Conservation (phyloP, 2,888 invertebrate genomes). For the Eurytoma adleriae region DNA sequence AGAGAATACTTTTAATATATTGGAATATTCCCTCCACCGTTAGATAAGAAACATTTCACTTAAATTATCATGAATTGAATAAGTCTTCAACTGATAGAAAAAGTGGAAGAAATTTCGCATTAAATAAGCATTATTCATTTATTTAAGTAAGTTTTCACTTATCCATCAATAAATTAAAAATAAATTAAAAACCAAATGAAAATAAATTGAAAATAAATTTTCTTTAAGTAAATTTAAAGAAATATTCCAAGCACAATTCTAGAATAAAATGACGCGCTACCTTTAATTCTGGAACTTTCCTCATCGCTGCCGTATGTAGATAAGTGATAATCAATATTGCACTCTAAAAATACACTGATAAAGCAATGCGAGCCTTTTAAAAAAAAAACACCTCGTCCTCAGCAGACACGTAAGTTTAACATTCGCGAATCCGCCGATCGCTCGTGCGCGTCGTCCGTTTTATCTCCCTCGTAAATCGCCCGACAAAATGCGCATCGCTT, state of each 20-base stretch:
- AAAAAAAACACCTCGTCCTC: too few relatives aligned
- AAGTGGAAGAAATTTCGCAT: too few relatives aligned
- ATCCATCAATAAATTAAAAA: neutral
- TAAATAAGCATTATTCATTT: neutral
- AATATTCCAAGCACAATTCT: neutral
- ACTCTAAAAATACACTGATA: constrained; percentile 2
- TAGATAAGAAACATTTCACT: too few relatives aligned
- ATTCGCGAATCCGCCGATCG: neutral
- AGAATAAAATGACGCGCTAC: neutral
- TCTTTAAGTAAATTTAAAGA: neutral
- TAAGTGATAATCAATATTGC: neutral
- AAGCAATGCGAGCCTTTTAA: neutral
- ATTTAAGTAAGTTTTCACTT: neutral
- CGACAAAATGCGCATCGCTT: constrained; percentile 66
- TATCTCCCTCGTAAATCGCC: constrained; percentile 69
- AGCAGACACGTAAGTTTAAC: too few relatives aligned
- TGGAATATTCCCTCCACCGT: too few relatives aligned
- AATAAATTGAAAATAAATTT: neutral
- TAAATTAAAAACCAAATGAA: neutral
- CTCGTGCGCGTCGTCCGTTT: constrained; percentile 54
- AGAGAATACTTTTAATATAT: too few relatives aligned
- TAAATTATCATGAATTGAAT: too few relatives aligned
- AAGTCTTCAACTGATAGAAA: too few relatives aligned
- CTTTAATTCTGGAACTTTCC: neutral
- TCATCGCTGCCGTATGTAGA: neutral